Evolutionary conservation across 2,113 vertebrate species (phyloP).

Genomic region (Phalacrocorax brasilianus): DNA sequence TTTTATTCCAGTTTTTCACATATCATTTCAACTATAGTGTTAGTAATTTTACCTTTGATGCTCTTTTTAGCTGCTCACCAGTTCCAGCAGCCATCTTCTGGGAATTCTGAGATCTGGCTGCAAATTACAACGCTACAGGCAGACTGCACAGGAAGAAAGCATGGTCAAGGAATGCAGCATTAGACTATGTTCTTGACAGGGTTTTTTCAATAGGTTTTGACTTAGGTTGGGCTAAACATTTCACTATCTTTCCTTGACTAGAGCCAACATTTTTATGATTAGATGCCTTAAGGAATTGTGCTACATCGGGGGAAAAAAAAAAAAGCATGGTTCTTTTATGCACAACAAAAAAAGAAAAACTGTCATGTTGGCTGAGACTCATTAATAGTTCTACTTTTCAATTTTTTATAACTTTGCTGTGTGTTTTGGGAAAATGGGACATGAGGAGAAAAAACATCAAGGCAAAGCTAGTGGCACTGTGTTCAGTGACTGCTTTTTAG

Average conservation of each 20-base stretch:
- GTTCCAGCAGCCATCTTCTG: background rate
- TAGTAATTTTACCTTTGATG: background rate
- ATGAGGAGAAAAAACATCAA: background rate
- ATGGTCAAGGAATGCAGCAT: background rate
- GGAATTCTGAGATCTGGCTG: background rate
- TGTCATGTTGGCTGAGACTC: background rate
- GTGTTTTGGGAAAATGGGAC: background rate
- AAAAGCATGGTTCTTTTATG: background rate
- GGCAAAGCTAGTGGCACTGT: background rate
- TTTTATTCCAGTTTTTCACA: slow-evolving; percentile 16
- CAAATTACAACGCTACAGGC: background rate
- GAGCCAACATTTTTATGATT: background rate
- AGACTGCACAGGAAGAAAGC: background rate
- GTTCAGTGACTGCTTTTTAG: background rate
- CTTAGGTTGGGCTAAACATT: background rate
- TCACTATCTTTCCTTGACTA: background rate
- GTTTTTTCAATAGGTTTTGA: background rate
- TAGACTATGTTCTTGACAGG: background rate
- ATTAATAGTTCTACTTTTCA: slow-evolving; percentile 21
- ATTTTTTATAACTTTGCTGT: slow-evolving; percentile 20
- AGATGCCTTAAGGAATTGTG: background rate
- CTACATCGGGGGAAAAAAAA: background rate
- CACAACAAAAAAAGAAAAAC: background rate
- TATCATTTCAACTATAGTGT: background rate
- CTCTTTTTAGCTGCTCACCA: slow-evolving; percentile 8